Evolutionary conservation across 2,888 invertebrate species (phyloP).

Genomic region (Ptychoptera contaminata): DNA sequence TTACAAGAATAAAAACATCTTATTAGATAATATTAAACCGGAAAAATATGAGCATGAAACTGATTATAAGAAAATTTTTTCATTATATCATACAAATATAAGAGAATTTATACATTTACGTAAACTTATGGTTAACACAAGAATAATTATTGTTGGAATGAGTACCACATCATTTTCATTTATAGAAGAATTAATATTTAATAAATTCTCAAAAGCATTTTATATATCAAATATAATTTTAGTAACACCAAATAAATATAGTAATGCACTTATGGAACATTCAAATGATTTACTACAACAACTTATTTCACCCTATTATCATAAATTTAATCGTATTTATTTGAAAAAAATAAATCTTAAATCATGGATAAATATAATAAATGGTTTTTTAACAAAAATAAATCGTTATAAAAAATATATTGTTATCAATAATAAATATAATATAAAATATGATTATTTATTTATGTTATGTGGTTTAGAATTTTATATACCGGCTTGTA

Average conservation of each 20-base stretch:
- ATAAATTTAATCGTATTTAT: constrained; percentile 34
- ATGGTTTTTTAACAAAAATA: constrained; percentile 38
- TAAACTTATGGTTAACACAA: constrained; percentile 33
- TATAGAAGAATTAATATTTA: constrained; percentile 39
- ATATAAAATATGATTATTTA: constrained; percentile 36
- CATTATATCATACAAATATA: constrained; percentile 33
- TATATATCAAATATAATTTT: constrained; percentile 54
- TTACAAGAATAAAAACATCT: neutral
- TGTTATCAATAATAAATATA: constrained; percentile 29
- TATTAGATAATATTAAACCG: constrained; percentile 6
- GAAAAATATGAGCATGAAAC: constrained; percentile 4
- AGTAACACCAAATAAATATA: constrained; percentile 47
- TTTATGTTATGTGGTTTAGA: constrained; percentile 41
- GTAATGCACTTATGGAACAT: neutral
- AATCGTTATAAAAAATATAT: constrained; percentile 43
- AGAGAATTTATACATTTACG: constrained; percentile 34
- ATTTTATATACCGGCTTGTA: constrained; percentile 35
- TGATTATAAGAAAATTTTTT: constrained; percentile 16
- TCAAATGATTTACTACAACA: constrained; percentile 17
- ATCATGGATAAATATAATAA: constrained; percentile 49
- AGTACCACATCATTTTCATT: constrained; percentile 45
- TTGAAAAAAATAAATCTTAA: constrained; percentile 40
- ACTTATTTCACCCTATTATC: neutral
- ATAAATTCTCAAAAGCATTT: constrained; percentile 32
- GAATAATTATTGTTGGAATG: constrained; percentile 46